Base-by-base conservation (phyloP, 1,140 invertebrate species). In the Papilio dardanus region DNA sequence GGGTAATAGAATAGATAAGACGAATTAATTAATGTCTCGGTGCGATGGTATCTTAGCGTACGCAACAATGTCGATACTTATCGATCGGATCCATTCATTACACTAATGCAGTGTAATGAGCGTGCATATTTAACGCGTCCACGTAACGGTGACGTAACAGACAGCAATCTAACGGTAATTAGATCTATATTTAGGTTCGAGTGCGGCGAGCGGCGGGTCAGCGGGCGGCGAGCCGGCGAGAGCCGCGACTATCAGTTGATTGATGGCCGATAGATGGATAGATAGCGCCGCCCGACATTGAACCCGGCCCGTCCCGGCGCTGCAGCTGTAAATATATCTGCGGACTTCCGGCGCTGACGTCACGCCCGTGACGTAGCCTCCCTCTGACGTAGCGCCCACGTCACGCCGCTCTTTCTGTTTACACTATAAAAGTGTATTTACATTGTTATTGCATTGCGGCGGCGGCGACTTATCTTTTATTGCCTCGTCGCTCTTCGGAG, bases 351-450 rank as follows among this genome's bases (percentile, higher is more conserved):
- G 74, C 83, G 78, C 86, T 90, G 89, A 90, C 90, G 91, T 89
- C 81, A 83, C 77, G 74, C 80, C 82, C 74, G 82, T 90, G 90
- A 90, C 88, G 88, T 75, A 62, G 80, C 75, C 81, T 75, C 65
- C 73, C 81, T 58, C 82, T 92, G 91, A 92, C 91, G 89, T 91
- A 85, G 79, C 78, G 77, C 77, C 79, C 65, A 84, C 89, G 87
- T 88, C 86, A 82, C 81, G 80, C 81, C 82, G 84, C 86, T 86
- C 86, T 90, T 90, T 88, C 86, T 92, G 90, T 91, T 92, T 92
- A 91, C 88, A 87, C 86, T 89, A 89, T 90, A 92, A 91, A 92
- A 87, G 79, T 85, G 81, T 90, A 91, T 90, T 91, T 87, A 90
- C 88, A 88, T 88, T 87, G 87, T 88, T 88, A 88, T 87, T 89